phyloP scores from a whole-genome alignment of 2,113 vertebrate species.

The Connochaetes taurinus region DNA sequence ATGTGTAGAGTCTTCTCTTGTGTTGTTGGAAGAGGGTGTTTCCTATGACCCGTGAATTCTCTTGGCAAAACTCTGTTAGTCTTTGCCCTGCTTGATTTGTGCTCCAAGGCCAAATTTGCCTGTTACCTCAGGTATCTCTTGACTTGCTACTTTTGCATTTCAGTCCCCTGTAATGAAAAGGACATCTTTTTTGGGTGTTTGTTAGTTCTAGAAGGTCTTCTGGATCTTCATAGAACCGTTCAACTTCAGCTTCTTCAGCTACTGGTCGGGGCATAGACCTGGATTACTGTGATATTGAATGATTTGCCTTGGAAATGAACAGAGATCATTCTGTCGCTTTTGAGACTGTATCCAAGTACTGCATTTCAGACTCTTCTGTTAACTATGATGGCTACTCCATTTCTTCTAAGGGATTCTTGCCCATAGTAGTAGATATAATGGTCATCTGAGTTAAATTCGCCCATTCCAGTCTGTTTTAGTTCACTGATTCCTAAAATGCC shows the following conservation, averaged over 20 bases:
- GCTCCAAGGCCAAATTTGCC: neutral
- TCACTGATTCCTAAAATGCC: neutral
- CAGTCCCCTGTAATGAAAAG: neutral
- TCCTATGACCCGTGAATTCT: neutral
- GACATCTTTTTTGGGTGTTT: neutral
- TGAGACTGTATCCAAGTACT: neutral
- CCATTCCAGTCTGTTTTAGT: neutral
- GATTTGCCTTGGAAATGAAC: neutral
- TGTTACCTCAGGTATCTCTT: neutral
- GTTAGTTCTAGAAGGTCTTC: neutral
- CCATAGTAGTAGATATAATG: neutral
- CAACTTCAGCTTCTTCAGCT: neutral
- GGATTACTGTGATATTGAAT: neutral
- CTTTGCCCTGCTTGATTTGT: neutral
- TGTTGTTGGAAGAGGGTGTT: neutral
- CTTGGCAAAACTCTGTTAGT: neutral
- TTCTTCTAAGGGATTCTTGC: neutral
- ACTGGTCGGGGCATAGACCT: neutral
- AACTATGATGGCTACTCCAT: neutral
- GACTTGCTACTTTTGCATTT: neutral
- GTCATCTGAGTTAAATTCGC: neutral
- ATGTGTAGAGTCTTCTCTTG: neutral
- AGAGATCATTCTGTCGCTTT: neutral
- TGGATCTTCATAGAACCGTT: neutral
- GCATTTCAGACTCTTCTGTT: neutral